Percentiles rank a stretch among this genome's conserved stretches.
Conservation (phyloP, 2,888 invertebrate species). For the Ormyrus nitidulus region DNA sequence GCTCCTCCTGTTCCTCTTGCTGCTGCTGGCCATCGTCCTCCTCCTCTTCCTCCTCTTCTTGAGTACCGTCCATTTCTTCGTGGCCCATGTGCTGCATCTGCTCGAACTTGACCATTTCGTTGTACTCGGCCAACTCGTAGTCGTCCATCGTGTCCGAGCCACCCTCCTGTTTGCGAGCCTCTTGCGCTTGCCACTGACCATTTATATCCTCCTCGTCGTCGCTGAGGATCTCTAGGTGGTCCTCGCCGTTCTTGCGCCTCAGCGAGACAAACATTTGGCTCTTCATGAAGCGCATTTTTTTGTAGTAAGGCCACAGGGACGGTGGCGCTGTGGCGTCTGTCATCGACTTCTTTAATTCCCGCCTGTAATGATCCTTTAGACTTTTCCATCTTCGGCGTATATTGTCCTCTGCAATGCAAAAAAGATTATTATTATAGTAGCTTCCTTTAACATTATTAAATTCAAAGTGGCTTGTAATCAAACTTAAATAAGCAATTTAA, state of each 20-base stretch:
- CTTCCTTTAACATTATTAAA: no score
- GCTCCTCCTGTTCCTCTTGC: slow-evolving; percentile 19
- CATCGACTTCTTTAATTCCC: slow-evolving; percentile 55
- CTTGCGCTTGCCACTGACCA: slow-evolving; percentile 44
- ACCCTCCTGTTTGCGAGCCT: slow-evolving; percentile 41
- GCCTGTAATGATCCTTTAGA: slow-evolving; percentile 56
- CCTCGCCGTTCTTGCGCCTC: slow-evolving; percentile 53
- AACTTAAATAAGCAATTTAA: no score
- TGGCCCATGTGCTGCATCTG: slow-evolving; percentile 34
- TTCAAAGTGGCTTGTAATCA: no score
- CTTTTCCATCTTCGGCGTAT: slow-evolving; percentile 55
- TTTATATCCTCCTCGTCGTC: slow-evolving; percentile 51
- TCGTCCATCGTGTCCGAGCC: slow-evolving; percentile 53
- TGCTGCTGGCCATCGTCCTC: slow-evolving; percentile 35
- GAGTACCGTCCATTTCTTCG: slow-evolving; percentile 15
- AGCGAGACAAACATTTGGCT: slow-evolving; percentile 57
- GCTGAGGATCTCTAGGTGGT: slow-evolving; percentile 55
- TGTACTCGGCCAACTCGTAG: slow-evolving; percentile 47
- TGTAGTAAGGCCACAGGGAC: slow-evolving; percentile 55
- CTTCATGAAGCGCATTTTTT: slow-evolving; percentile 56
- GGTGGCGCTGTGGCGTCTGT: slow-evolving; percentile 46
- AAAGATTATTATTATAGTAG: no score
- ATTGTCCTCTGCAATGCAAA: slow-evolving; percentile 45
- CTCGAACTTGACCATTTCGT: slow-evolving; percentile 52
- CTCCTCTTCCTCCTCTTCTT: slow-evolving; percentile 48